phyloP scores from a whole-genome alignment of 2,888 invertebrate species.

The Cerastoderma edule region DNA sequence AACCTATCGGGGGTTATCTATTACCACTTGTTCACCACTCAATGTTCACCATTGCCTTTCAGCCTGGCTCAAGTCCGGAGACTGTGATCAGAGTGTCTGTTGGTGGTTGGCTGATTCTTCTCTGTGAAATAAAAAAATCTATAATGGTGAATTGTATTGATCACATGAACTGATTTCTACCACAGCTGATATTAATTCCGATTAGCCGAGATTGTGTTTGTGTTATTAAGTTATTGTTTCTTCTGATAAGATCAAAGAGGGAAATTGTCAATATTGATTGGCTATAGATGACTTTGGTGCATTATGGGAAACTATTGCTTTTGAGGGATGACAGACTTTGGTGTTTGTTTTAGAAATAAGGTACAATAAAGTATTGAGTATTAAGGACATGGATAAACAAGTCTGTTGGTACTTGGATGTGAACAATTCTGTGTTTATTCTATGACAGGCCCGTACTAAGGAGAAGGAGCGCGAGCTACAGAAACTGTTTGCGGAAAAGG shows the following conservation, averaged over 20 bases:
- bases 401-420: background rate
- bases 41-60: no score
- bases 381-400: background rate
- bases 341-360: background rate
- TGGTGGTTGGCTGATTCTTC: background rate
- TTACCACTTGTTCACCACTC: conserved; percentile 41
- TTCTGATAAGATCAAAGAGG: background rate
- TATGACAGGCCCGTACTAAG: conserved; percentile 78
- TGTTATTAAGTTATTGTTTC: conserved; percentile 18
- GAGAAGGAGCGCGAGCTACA: conserved; percentile 82
- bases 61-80: no score
- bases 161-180: conserved; percentile 1
- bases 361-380: background rate
- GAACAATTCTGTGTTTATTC: conserved; percentile 12
- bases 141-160: conserved; percentile 18
- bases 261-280: background rate
- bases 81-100: no score
- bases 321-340: background rate
- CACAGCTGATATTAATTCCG: conserved; percentile 7
- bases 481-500: conserved; percentile 82
- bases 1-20: conserved; percentile 29
- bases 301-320: no score
- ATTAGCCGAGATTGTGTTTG: conserved; percentile 8
- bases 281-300: background rate
- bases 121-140: background rate